A percentile compares a stretch with the other conserved stretches of the same genome.
Evolutionary conservation across 2,113 vertebrate species (phyloP).

Genomic region (Menura novaehollandiae): DNA sequence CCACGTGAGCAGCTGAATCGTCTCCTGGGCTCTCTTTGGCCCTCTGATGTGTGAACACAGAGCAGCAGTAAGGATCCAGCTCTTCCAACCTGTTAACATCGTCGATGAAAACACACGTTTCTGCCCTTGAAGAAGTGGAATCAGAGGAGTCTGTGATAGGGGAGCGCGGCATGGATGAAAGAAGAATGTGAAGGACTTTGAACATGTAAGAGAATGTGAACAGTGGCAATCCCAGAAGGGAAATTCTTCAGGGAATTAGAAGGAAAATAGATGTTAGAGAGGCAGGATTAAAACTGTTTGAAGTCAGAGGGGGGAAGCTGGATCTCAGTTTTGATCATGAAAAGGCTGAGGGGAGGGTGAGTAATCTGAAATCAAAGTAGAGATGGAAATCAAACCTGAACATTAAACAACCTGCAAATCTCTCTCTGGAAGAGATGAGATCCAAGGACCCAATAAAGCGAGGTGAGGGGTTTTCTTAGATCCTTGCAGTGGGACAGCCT

Average conservation of each 20-base stretch:
- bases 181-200: slow-evolving; percentile 41
- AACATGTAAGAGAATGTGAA: slow-evolving; percentile 58
- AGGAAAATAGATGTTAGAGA: slow-evolving; percentile 48
- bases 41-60: neutral
- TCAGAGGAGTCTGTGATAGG: slow-evolving; percentile 32
- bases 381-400: slow-evolving; percentile 34
- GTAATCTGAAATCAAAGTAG: slow-evolving; percentile 58
- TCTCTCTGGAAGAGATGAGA: neutral
- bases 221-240: slow-evolving; percentile 11
- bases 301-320: slow-evolving; percentile 28
- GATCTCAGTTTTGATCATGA: slow-evolving; percentile 55
- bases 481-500: neutral
- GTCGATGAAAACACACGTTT: neutral
- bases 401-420: slow-evolving; percentile 33
- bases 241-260: slow-evolving; percentile 47
- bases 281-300: slow-evolving; percentile 52
- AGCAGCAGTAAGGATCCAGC: neutral
- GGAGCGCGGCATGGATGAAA: slow-evolving; percentile 7
- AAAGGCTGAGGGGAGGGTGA: slow-evolving; percentile 11
- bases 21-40: neutral
- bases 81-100: neutral
- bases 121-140: slow-evolving; percentile 46
- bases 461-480: neutral
- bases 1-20: fast-evolving
- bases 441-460: neutral